Evolutionary conservation across 2,797 vertebrate species (phyloP).

Genomic region (Crocodylus rhombifer): DNA sequence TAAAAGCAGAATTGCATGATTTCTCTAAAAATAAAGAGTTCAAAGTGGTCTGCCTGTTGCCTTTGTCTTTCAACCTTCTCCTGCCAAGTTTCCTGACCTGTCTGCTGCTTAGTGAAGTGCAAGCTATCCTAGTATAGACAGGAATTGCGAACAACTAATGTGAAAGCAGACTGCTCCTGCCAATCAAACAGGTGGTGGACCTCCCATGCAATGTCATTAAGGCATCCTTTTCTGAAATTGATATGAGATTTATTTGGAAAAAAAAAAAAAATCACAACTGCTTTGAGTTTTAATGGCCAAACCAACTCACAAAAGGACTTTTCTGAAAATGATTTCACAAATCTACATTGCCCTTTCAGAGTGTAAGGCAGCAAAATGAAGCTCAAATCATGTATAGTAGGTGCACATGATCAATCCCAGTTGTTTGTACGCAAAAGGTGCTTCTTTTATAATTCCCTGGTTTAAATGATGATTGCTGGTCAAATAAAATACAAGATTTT

Average conservation of each 20-base stretch:
- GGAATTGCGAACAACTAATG: constrained; percentile 92
- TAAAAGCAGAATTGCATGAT: constrained; percentile 29
- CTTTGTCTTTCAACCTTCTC: constrained; percentile 80
- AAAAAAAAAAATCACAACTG: constrained; percentile 13
- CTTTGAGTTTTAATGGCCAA: constrained; percentile 31
- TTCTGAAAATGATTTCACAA: not conserved
- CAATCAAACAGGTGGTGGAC: constrained; percentile 89
- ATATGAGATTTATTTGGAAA: not conserved
- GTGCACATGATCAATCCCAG: not conserved
- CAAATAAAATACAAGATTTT: not conserved
- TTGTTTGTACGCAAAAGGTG: fast-evolving
- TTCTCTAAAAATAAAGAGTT: constrained; percentile 15
- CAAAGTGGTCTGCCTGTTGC: constrained; percentile 73
- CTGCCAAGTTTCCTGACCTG: constrained; percentile 81
- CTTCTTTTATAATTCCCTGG: not conserved
- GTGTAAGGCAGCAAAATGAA: constrained; percentile 2
- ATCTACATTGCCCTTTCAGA: not conserved
- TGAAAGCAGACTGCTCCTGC: constrained; percentile 89
- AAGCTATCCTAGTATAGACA: constrained; percentile 87
- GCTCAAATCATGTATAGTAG: not conserved
- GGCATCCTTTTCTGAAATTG: constrained; percentile 51
- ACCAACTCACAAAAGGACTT: fast-evolving
- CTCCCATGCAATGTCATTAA: constrained; percentile 79
- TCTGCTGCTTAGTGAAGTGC: constrained; percentile 84
- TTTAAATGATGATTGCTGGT: not conserved